These are phyloP conservation scores for Lycia hirtaria DNA, from an alignment of 2,888 invertebrate species.

Conservation along the genomic window DNA sequence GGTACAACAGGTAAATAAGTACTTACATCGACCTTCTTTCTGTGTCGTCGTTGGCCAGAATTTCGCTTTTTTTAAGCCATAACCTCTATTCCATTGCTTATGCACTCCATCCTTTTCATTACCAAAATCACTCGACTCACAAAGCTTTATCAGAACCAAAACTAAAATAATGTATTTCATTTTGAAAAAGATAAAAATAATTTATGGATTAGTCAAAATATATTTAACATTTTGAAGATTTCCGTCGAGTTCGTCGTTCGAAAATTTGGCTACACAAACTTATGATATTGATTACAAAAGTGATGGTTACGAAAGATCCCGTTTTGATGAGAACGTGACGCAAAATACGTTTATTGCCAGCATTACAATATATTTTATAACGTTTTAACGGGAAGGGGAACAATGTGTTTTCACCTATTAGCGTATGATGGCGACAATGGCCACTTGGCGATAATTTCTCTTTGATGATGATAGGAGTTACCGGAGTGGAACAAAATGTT, in stretches of 20 bases:
- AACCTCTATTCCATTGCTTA: constrained; percentile 46
- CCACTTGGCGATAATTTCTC: constrained; percentile 57
- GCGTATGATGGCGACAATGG: constrained; percentile 56
- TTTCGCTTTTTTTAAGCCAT: constrained; percentile 39
- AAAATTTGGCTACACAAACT: neutral
- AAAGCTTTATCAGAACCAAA: constrained; percentile 45
- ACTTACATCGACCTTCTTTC: constrained; percentile 77
- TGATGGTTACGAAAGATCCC: constrained; percentile 12
- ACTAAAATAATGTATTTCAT: constrained; percentile 20
- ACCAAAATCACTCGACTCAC: constrained; percentile 47
- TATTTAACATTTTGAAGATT: neutral
- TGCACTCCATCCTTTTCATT: constrained; percentile 42
- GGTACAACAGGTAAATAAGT: neutral
- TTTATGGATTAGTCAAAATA: neutral
- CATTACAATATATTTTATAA: constrained; percentile 42
- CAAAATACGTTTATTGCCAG: constrained; percentile 27
- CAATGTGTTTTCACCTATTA: constrained; percentile 57
- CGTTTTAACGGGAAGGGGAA: constrained; percentile 48
- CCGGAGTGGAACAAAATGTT: constrained; percentile 52
- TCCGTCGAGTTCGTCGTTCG: neutral
- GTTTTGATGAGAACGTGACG: constrained; percentile 15
- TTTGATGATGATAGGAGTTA: constrained; percentile 45
- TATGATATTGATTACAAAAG: too few relatives aligned
- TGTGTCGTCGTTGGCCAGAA: constrained; percentile 57
- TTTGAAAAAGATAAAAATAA: neutral